Evolutionary conservation across 2,113 vertebrate species (phyloP).

Genomic region (Pan troglodytes): NHGRI_mPanTro3-v2.1_pri NC_072410.2:62124001-62124500

Average conservation of each 20-base stretch:
- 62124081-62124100: constrained; percentile 75
- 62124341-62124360: not conserved
- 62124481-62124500: constrained; percentile 3
- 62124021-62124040: constrained; percentile 74
- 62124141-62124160: constrained; percentile 71
- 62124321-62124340: constrained; percentile 34
- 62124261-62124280: constrained; percentile 29
- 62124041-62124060: constrained; percentile 77
- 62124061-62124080: constrained; percentile 63
- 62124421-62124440: constrained; percentile 12
- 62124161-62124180: constrained; percentile 62
- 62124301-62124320: constrained; percentile 45
- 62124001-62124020: constrained; percentile 74
- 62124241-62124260: constrained; percentile 57
- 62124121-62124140: constrained; percentile 73
- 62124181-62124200: constrained; percentile 71
- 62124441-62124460: not conserved
- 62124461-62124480: not conserved
- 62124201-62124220: constrained; percentile 73
- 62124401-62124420: constrained; percentile 30
- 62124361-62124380: constrained; percentile 28
- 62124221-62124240: constrained; percentile 60
- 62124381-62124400: constrained; percentile 23
- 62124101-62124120: constrained; percentile 62
- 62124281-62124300: not conserved